Base-by-base conservation (phyloP, 2,113 vertebrate genomes). In the Dicrurus megarhynchus region DNA sequence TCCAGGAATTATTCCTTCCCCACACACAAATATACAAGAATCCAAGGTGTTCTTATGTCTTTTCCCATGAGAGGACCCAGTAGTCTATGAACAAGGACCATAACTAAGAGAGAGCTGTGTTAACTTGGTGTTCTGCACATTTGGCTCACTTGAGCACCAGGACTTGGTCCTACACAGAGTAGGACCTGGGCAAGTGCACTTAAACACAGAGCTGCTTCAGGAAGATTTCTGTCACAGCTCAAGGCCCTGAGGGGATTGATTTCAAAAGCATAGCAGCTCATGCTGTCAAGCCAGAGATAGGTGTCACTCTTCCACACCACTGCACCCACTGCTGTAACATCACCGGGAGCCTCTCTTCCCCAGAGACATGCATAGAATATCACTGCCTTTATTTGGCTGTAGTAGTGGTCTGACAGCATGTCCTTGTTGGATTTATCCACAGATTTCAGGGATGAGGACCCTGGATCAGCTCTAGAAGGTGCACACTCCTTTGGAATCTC, bases 121-220 rank as follows among this genome's bases (percentile, higher is more conserved):
- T 67, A 56, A 20, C 32, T 50, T 50, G 19, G 30, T 41, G 37
- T 61, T 71, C 32, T 33, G 26, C 28, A 22, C 23, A 15, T 55
- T 28, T 39, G 50, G 15, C 35, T 81, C 57, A 28, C 26, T 35
- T 35, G 30, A 6, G n/a, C 63, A 81, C 14, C 16, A 57, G 52
- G 21, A 65, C 13, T 4, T 3, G 35, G 16, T 46, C 37, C 26
- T 21, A 67, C 47, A 26, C 11, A 30, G 16, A 5, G 0, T 0
- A 55, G 35, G 12, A 76, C 15, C 24, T 28, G 18, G 35, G 30
- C 60, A 83, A 68, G 28, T 35, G 37, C 33, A 41, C 26, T 52
- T 41, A 41, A 35, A 46, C 53, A 63, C 9, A 12, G 4, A 59
- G 22, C 30, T 68, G 32, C 65, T 87, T n/a, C n/a, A 59, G 42